phyloP scores from a whole-genome alignment of 2,888 invertebrate species.

The Aspidiotus destructor region DNA sequence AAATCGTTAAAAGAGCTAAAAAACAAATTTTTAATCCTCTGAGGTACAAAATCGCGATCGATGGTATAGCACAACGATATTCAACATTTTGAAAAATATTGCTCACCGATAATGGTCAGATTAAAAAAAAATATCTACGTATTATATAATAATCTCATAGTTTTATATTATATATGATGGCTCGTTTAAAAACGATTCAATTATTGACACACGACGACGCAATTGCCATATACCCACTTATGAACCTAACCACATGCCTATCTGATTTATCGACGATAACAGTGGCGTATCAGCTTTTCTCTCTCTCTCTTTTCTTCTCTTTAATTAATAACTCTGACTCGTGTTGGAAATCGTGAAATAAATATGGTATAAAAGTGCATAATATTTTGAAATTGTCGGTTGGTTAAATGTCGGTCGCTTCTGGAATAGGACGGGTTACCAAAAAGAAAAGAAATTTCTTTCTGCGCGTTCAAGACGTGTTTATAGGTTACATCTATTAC shows the following conservation, averaged over 20 bases:
- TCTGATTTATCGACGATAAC: slow-evolving; percentile 27
- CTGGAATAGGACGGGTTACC: too few relatives aligned
- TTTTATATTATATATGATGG: slow-evolving; percentile 8
- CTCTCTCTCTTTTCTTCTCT: not conserved
- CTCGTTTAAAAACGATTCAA: slow-evolving; percentile 28
- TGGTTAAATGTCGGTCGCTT: not conserved
- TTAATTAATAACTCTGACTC: slow-evolving; percentile 8
- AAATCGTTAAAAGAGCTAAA: too few relatives aligned
- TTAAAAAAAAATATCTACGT: not conserved
- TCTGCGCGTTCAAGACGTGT: too few relatives aligned
- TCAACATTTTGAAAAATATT: slow-evolving; percentile 4
- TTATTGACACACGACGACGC: slow-evolving; percentile 32
- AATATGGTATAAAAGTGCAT: not conserved
- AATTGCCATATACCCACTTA: slow-evolving; percentile 23
- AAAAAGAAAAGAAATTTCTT: too few relatives aligned
- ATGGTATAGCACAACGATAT: not conserved
- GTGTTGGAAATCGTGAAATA: slow-evolving; percentile 1
- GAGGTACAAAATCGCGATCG: too few relatives aligned
- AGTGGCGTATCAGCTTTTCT: slow-evolving; percentile 27
- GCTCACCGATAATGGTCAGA: not conserved
- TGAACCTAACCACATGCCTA: slow-evolving; percentile 30
- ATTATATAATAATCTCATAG: slow-evolving; percentile 1
- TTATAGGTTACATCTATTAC: too few relatives aligned
- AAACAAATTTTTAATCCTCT: too few relatives aligned
- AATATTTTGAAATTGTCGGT: not conserved